These are phyloP conservation scores for Zele albiditarsus DNA, from an alignment of 2,888 invertebrate species.

Conservation along the genomic window DNA sequence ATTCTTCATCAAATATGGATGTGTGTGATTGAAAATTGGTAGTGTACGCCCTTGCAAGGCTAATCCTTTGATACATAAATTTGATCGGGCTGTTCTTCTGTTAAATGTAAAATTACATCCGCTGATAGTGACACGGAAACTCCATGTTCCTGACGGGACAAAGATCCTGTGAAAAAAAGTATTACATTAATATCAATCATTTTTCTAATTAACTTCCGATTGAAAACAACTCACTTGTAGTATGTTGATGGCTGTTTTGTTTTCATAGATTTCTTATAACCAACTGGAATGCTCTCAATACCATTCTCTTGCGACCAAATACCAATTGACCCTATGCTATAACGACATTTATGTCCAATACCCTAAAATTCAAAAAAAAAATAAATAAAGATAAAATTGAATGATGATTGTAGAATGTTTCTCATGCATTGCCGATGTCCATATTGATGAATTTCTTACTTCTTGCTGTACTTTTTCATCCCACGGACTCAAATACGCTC, in stretches of 20 bases:
- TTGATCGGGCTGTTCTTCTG: constrained; percentile 50
- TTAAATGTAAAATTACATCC: constrained; percentile 69
- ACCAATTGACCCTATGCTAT: constrained; percentile 74
- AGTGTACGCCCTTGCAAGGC: constrained; percentile 69
- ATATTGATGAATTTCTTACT: constrained; percentile 18
- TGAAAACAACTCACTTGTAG: constrained; percentile 70
- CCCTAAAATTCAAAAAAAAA: constrained; percentile 63
- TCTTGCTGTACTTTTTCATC: constrained; percentile 72
- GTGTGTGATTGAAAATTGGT: constrained; percentile 67
- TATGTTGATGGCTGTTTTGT: constrained; percentile 71
- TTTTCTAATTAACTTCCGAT: background rate
- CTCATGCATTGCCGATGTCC: background rate
- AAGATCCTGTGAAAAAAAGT: constrained; percentile 67
- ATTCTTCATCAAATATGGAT: constrained; percentile 57
- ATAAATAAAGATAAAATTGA: background rate
- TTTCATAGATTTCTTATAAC: constrained; percentile 64
- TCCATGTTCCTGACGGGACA: constrained; percentile 72
- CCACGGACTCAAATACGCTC: constrained; percentile 73
- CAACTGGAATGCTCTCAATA: constrained; percentile 70
- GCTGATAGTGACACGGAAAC: constrained; percentile 70
- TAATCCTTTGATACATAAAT: constrained; percentile 69
- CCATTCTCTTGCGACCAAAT: constrained; percentile 72
- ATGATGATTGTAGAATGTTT: background rate
- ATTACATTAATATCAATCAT: background rate
- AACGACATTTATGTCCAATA: constrained; percentile 73